Evolutionary conservation across 2,888 invertebrate species (phyloP).

Genomic region (Lasioglossum oenotherae): DNA sequence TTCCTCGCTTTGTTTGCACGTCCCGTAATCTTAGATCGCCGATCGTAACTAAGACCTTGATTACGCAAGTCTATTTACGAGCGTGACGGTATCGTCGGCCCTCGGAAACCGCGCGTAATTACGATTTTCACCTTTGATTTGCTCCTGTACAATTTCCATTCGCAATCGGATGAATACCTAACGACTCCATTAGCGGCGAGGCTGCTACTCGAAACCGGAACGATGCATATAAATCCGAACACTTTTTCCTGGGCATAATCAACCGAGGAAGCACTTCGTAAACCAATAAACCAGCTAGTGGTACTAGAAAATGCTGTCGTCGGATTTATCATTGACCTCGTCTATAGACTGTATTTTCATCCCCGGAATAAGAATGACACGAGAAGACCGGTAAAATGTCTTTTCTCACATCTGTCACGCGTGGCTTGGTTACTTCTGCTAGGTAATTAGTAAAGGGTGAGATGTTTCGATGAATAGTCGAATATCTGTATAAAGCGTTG

Average conservation of each 20-base stretch:
- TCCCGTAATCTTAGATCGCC: constrained; percentile 26
- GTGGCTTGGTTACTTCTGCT: no score
- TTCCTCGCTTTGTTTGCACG: constrained; percentile 25
- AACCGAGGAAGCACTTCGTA: not conserved
- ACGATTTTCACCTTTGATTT: constrained; percentile 43
- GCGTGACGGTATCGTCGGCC: constrained; percentile 33
- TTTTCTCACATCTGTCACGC: no score
- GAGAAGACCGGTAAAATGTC: no score
- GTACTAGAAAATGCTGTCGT: not conserved
- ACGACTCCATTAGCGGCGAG: constrained; percentile 37
- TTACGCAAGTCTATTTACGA: constrained; percentile 36
- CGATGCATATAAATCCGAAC: not conserved
- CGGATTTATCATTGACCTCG: not conserved
- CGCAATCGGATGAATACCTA: constrained; percentile 42
- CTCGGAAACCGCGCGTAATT: constrained; percentile 37
- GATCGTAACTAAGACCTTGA: constrained; percentile 34
- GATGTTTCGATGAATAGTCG: no score
- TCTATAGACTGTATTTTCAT: not conserved
- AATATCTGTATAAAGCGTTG: no score
- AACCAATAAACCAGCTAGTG: not conserved
- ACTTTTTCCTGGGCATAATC: not conserved
- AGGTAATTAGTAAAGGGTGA: no score
- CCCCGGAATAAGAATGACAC: not conserved
- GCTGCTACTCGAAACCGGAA: not conserved
- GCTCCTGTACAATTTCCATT: constrained; percentile 35